Percentiles rank a stretch among this genome's conserved stretches.
These are phyloP conservation scores for Formica aserva DNA, from an alignment of 2,888 invertebrate genomes.

Conservation along the genomic window DNA sequence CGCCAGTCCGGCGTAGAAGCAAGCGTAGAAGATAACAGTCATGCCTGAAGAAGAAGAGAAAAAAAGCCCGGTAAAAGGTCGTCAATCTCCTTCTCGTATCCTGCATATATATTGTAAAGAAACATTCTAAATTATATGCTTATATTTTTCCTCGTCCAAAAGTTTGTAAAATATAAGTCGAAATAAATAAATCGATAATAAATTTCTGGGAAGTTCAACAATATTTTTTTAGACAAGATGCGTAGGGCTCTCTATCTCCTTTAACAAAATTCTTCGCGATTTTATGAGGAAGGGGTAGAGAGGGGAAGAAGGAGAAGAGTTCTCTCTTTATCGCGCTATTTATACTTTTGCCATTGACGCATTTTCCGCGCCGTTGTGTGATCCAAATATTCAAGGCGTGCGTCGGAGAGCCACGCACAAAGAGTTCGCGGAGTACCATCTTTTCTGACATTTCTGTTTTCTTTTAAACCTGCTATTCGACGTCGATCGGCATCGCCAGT, in stretches of 20 bases:
- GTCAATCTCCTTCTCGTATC: not conserved
- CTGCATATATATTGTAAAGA: not conserved
- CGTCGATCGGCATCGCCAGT: slow-evolving; percentile 3
- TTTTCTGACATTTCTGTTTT: not conserved
- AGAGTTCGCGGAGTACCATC: not conserved
- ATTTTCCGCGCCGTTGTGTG: slow-evolving; percentile 12
- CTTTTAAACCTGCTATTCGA: not conserved
- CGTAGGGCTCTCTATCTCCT: not conserved
- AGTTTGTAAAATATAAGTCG: not conserved
- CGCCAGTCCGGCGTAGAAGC: slow-evolving; percentile 95
- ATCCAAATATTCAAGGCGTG: slow-evolving; percentile 24
- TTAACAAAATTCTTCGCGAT: not conserved
- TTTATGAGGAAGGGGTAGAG: not conserved
- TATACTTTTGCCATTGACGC: slow-evolving; percentile 44
- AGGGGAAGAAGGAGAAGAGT: no score
- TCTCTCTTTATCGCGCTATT: slow-evolving; percentile 19
- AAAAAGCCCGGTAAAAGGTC: not conserved
- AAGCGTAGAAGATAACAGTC: slow-evolving; percentile 93
- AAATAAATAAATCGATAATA: not conserved
- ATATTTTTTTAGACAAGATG: not conserved
- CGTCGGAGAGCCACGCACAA: not conserved
- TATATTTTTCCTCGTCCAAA: not conserved
- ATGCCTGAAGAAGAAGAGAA: slow-evolving; percentile 89
- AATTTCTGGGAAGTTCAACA: not conserved
- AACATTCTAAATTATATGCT: not conserved